A percentile compares a stretch with the other conserved stretches of the same genome.
phyloP scores from a whole-genome alignment of 1,140 invertebrate genomes.

The Drosophila hydei region DNA sequence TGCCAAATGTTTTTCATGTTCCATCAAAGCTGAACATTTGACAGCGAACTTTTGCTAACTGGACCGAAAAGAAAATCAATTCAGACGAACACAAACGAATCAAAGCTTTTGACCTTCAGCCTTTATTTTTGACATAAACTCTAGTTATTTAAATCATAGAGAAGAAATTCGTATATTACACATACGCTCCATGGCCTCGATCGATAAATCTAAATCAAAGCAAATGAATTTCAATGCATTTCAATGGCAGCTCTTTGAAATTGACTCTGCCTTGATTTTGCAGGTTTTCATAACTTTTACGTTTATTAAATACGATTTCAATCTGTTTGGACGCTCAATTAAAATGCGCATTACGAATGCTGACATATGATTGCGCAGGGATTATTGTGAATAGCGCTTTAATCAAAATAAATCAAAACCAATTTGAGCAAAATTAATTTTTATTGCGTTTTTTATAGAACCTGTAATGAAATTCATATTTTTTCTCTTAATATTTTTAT shows the following conservation, averaged over 20 bases:
- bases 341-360: neutral
- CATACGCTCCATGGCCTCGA: slow-evolving; percentile 2
- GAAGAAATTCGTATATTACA: neutral
- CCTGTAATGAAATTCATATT: slow-evolving; percentile 4
- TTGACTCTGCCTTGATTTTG: slow-evolving; percentile 10
- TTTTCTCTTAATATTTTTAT: slow-evolving; percentile 17
- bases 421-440: slow-evolving; percentile 10
- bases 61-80: too few relatives aligned
- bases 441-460: slow-evolving; percentile 16
- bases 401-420: slow-evolving; percentile 4
- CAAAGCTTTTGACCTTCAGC: too few relatives aligned
- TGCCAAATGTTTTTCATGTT: slow-evolving; percentile 9
- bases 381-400: slow-evolving; percentile 1
- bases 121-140: too few relatives aligned
- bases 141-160: too few relatives aligned
- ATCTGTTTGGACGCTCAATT: neutral
- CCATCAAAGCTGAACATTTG: neutral
- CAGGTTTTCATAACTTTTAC: slow-evolving; percentile 15
- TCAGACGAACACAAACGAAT: too few relatives aligned
- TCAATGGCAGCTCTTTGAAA: neutral
- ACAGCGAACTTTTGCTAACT: too few relatives aligned
- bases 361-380: neutral
- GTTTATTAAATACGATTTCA: slow-evolving; percentile 2
- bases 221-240: neutral
- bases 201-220: too few relatives aligned